Evolutionary conservation across 2,797 vertebrate genomes (phyloP), one percentile per base, ranked within the genome.

Genomic region (Australoheros facetus): DNA sequence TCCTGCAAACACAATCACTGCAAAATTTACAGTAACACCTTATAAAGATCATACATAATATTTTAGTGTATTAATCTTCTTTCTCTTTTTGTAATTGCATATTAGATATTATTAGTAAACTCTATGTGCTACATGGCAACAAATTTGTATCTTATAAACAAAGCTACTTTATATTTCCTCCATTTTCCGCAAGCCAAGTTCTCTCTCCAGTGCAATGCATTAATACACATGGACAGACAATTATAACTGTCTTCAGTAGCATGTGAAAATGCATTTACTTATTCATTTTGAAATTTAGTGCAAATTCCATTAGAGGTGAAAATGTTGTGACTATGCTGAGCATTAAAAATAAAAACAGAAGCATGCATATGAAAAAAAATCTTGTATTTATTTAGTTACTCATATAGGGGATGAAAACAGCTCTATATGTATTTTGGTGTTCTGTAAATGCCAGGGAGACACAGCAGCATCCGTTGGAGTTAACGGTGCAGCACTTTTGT

Each of bases 401-500:
- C 82, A 73, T 91, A 89, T 87, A 92, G 80, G 83, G 81, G 89
- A 88, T 79, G 84, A 91, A 95, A 92, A 94, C 73, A 92, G 84
- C 91, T 93, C 85, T 90, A 94, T 95, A 87, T 96, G 96, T 96
- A 95, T 97, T 95, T 97, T 96, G 96, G 95, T 97, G 93, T 95
- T 96, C 96, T 95, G 97, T 96, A 98, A 98, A 98, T 98, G 97
- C 97, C 97, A 98, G 96, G 91, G 96, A 96, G 96, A 96, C 94
- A 96, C 97, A 94, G 93, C 87, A 94, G 96, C 97, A 96, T 97
- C 96, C 96, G 93, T 95, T 95, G 95, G 97, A 99, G 98, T 98
- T 99, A 99, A 98, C 98, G 96, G 97, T 96, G 98, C 97, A 96
- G 97, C 97, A 98, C 98, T 99, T 99, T 98, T 99, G 98, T 99